Conservation (phyloP, 2,797 vertebrate genomes). For the Pangasius mekongensis region DNA sequence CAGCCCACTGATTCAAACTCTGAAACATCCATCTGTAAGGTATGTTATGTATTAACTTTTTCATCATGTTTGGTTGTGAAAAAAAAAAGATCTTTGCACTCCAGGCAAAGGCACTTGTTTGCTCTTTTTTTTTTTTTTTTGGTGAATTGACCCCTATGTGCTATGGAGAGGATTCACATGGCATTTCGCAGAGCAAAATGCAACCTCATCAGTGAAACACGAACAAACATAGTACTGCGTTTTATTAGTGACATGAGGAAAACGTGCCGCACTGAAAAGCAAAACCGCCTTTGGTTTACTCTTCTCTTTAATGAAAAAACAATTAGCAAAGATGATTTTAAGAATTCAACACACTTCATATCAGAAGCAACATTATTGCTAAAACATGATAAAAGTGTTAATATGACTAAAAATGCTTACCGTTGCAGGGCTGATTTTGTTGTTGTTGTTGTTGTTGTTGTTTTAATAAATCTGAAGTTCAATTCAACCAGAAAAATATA, state of each 20-base stretch:
- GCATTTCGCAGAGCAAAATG: not conserved
- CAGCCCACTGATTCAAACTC: not conserved
- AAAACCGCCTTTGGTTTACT: no score
- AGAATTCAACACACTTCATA: not conserved
- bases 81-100: conserved; percentile 34
- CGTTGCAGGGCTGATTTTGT: no score
- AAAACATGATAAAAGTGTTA: no score
- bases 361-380: not conserved
- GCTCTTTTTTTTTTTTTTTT: not conserved
- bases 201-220: not conserved
- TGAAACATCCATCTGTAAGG: not conserved
- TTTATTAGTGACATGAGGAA: not conserved
- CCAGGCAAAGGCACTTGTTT: not conserved
- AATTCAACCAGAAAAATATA: not conserved
- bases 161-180: not conserved
- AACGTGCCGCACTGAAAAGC: not conserved
- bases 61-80: not conserved
- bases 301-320: not conserved
- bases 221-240: not conserved
- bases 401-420: no score
- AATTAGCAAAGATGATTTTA: not conserved
- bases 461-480: not conserved
- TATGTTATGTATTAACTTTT: not conserved
- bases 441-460: not conserved
- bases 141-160: not conserved